A percentile compares a stretch with the other conserved stretches of the same genome.
Evolutionary conservation across 2,113 vertebrate species (phyloP).

Genomic region (Picathartes gymnocephalus): DNA sequence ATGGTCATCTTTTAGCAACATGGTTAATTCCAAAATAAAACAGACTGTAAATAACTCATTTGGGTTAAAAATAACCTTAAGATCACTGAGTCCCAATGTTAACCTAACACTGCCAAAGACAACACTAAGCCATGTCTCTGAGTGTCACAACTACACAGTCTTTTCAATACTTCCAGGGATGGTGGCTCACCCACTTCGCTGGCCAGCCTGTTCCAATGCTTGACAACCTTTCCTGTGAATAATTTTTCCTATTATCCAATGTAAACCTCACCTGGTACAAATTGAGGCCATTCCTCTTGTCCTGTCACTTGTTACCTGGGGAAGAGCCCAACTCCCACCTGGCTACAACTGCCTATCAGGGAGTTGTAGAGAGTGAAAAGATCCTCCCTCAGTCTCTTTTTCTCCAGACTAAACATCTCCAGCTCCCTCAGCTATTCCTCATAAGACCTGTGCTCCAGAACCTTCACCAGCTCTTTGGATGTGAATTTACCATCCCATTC

Average conservation of each 20-base stretch:
- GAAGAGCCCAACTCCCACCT: neutral
- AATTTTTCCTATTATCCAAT: neutral
- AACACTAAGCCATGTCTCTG: neutral
- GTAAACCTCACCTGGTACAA: neutral
- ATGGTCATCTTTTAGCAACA: neutral
- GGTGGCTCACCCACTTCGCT: neutral
- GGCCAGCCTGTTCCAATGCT: neutral
- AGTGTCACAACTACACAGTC: accelerated
- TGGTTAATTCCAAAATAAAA: neutral
- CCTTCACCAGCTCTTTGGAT: neutral
- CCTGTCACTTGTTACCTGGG: neutral
- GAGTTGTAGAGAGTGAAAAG: neutral
- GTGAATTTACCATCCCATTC: neutral
- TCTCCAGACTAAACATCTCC: neutral
- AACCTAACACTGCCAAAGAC: neutral
- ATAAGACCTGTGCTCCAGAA: neutral
- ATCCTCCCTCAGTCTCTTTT: neutral
- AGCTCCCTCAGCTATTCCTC: neutral
- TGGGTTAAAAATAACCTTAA: neutral
- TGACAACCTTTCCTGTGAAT: neutral
- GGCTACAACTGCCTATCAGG: accelerated
- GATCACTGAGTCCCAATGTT: neutral
- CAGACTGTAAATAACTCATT: neutral
- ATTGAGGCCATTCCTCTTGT: neutral
- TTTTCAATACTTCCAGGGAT: neutral